Evolutionary conservation across 2,113 vertebrate species (phyloP), one percentile per base, ranked within the genome.

Genomic region (Syngnathus floridae): DNA sequence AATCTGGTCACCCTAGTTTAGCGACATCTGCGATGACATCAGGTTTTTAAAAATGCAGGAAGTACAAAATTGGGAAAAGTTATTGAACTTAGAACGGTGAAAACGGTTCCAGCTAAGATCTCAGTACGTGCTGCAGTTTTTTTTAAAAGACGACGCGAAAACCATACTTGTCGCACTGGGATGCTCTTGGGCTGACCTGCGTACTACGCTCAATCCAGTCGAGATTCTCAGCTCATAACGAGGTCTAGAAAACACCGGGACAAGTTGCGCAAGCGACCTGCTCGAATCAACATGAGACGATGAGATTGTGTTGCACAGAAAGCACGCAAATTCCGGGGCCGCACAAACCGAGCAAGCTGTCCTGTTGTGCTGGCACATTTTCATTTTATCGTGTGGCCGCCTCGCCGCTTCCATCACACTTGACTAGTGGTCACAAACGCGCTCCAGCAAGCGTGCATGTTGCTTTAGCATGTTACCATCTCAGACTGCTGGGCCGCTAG

Each of bases 381-480:
- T 59, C 10, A 40, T 40, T 1, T 21, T 38, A 10, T 5, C 8
- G 35, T 59, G 12, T 57, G 21, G 11, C 7, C 22, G 22, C 22
- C 10, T 5, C 52, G 4, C 49, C 19, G 5, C 51, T 5, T 1
- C 10, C 3, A 5, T 4, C 12, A 46, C 13, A 46, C 43, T 45
- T 5, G 43, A 45, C 43, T 13, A 43, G 22, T 41, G 5, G 40
- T 43, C n/a, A 22, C 58, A 21, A 60, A 60, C 58, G 22, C 40
- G 58, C 36, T 3, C 10, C 5, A 41, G 36, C 56, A 38, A 8
- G n/a, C n/a, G 8, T 19, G 11, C 38, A 4, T 19, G 36, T 59
- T 38, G 59, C 40, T 41, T 56, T 26, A 43, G 40, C 59, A 61
- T 35, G 40, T 38, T 61, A 61, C 38, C 59, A 61, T 43, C 19